phyloP scores from a whole-genome alignment of 1,140 invertebrate genomes.

The Megalonaias nervosa region DNA sequence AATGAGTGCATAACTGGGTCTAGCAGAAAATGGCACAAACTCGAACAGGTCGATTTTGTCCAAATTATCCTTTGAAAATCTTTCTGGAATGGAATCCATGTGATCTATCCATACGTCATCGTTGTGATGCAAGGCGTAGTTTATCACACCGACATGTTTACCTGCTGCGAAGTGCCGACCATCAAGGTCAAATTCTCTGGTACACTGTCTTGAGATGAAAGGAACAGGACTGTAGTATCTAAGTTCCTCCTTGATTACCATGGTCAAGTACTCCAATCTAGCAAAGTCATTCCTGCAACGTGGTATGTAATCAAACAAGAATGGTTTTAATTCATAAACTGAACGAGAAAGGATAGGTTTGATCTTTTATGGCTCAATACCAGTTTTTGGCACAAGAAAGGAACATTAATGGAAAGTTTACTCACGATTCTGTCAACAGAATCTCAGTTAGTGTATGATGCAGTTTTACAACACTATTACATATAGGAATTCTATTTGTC shows the following conservation, averaged over 20 bases:
- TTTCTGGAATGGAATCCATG: slow-evolving; percentile 42
- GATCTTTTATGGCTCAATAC: neutral
- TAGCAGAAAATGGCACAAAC: slow-evolving; percentile 55
- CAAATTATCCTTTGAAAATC: slow-evolving; percentile 44
- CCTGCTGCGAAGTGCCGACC: slow-evolving; percentile 15
- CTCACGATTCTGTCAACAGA: neutral
- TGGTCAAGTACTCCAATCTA: slow-evolving; percentile 66
- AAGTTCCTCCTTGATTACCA: slow-evolving; percentile 68
- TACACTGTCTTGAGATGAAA: slow-evolving; percentile 78
- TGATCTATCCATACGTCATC: slow-evolving; percentile 38
- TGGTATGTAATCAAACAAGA: neutral
- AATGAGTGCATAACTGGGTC: slow-evolving; percentile 39
- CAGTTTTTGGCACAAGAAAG: neutral
- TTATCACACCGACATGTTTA: slow-evolving; percentile 11
- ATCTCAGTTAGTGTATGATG: neutral
- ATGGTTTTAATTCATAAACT: neutral
- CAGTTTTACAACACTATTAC: no score
- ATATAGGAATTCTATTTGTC: no score
- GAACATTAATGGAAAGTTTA: neutral
- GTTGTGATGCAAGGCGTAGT: slow-evolving; percentile 43
- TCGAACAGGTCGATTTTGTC: slow-evolving; percentile 43
- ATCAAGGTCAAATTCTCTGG: slow-evolving; percentile 21
- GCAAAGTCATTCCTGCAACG: slow-evolving; percentile 49
- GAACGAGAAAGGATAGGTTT: neutral
- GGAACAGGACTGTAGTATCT: slow-evolving; percentile 73